Percentiles rank a stretch among this genome's conserved stretches.
Conservation (phyloP, 2,797 vertebrate species). For the Anguilla megastoma region DNA sequence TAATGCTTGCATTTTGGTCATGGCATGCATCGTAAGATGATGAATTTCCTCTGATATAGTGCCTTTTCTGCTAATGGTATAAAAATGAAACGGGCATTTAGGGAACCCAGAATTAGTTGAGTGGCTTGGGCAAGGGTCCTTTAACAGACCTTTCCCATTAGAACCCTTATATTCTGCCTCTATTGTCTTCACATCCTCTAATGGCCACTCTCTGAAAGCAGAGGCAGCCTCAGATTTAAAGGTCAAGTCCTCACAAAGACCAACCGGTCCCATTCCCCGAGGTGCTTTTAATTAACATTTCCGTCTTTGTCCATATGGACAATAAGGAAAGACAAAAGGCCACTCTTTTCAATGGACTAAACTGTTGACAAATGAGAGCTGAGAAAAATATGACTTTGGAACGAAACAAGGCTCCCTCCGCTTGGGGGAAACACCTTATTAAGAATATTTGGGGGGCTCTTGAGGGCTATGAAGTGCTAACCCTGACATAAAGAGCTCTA, state of each 20-base stretch:
- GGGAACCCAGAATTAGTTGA: too few relatives aligned
- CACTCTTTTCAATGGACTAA: slow-evolving; percentile 65
- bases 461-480: slow-evolving; percentile 68
- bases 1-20: not conserved
- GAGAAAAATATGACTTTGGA: slow-evolving; percentile 59
- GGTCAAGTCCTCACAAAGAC: slow-evolving; percentile 76
- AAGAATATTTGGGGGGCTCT: slow-evolving; percentile 54
- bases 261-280: slow-evolving; percentile 64
- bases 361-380: slow-evolving; percentile 72
- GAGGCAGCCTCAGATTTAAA: slow-evolving; percentile 77
- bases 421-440: slow-evolving; percentile 70
- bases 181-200: slow-evolving; percentile 64
- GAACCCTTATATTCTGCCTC: slow-evolving; percentile 30
- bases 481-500: slow-evolving; percentile 70
- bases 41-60: not conserved
- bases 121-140: not conserved
- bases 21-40: not conserved
- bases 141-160: not conserved
- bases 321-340: slow-evolving; percentile 57
- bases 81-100: not conserved
- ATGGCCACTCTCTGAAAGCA: slow-evolving; percentile 68
- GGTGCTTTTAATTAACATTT: slow-evolving; percentile 79
- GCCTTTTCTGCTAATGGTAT: not conserved
- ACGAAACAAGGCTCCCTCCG: slow-evolving; percentile 61
- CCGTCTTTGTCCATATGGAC: slow-evolving; percentile 68